Conservation (phyloP, 2,888 invertebrate species). For the Limenitis camilla region DNA sequence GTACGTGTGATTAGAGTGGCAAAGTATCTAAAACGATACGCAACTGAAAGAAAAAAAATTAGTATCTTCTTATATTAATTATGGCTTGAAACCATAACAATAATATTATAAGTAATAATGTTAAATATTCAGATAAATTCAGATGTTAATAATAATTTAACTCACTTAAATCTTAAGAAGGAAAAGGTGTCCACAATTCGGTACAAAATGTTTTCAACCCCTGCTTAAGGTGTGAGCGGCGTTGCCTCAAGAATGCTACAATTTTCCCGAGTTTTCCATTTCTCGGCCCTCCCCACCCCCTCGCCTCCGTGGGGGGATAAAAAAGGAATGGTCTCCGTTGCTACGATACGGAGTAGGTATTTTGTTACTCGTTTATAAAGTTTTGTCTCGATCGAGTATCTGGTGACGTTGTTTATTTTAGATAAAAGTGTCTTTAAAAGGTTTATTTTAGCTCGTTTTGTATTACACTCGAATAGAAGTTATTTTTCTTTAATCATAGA, state of each 20-base stretch:
- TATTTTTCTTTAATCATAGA: too few species aligned
- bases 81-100: too few species aligned
- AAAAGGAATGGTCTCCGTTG: constrained; percentile 60
- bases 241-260: constrained; percentile 76
- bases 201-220: constrained; percentile 41
- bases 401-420: constrained; percentile 6
- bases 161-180: not conserved
- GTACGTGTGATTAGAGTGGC: too few species aligned
- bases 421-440: not conserved
- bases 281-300: constrained; percentile 56
- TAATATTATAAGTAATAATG: too few species aligned
- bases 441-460: not conserved
- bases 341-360: constrained; percentile 47
- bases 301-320: constrained; percentile 39
- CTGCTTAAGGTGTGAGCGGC: constrained; percentile 66
- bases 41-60: too few species aligned
- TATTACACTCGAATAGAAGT: too few species aligned
- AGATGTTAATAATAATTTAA: too few species aligned
- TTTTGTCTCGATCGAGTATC: constrained; percentile 21
- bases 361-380: constrained; percentile 23
- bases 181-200: not conserved
- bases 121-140: too few species aligned
- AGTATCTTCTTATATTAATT: too few species aligned
- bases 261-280: constrained; percentile 76
- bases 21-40: too few species aligned